Percentiles rank a stretch among this genome's conserved stretches.
phyloP scores from a whole-genome alignment of 2,113 vertebrate genomes.

The Pluvianellus socialis region DNA sequence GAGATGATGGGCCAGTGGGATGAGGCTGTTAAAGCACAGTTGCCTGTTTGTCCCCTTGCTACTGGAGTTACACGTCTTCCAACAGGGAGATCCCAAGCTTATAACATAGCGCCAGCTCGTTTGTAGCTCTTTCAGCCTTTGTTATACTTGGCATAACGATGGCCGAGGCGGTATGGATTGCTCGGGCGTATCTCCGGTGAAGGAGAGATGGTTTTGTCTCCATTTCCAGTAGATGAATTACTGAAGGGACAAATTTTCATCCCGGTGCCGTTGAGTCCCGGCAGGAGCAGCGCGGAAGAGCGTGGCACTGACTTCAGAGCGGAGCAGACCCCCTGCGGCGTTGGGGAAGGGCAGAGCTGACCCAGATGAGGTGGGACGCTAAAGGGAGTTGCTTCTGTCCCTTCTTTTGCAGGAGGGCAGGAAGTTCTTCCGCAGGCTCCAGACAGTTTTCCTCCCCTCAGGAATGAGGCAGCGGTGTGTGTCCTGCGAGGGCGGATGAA shows the following conservation, averaged over 20 bases:
- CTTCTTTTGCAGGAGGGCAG: slow-evolving; percentile 44
- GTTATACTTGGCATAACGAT: not conserved
- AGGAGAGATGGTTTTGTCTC: not conserved
- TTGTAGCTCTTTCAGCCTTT: not conserved
- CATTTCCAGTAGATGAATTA: not conserved
- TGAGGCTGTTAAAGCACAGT: not conserved
- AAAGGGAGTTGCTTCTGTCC: not conserved
- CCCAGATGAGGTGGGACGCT: not conserved
- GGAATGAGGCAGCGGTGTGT: slow-evolving; percentile 61
- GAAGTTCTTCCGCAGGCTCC: not conserved
- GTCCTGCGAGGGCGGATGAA: slow-evolving; percentile 81
- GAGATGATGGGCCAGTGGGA: not conserved
- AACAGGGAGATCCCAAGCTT: not conserved
- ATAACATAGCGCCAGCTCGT: not conserved
- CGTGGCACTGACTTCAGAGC: not conserved
- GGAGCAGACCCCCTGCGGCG: not conserved
- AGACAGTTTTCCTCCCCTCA: slow-evolving; percentile 75
- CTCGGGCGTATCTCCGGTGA: not conserved
- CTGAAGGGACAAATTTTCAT: not conserved
- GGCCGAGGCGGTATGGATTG: not conserved
- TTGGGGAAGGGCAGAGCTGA: not conserved
- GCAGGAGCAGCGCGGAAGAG: not conserved
- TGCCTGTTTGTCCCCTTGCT: not conserved
- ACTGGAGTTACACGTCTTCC: not conserved
- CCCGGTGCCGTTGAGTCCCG: not conserved